These are phyloP conservation scores for Pinctada fucata DNA, from an alignment of 2,888 invertebrate species.

Conservation along the genomic window DNA sequence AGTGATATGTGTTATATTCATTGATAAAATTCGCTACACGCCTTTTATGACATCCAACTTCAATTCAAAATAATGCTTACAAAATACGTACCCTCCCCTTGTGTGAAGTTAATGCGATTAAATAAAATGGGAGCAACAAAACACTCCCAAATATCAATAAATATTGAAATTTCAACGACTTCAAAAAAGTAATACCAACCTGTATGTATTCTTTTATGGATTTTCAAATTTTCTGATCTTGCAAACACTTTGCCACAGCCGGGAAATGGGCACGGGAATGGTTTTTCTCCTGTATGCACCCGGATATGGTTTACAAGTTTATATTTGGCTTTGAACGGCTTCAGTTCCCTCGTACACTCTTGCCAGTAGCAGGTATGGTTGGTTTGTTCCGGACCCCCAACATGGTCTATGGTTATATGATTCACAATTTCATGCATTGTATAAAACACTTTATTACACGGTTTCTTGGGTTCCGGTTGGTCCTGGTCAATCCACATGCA, in stretches of 20 bases:
- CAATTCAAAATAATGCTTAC: too few species aligned
- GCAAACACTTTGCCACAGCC: conserved; percentile 99
- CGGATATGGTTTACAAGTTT: conserved; percentile 99
- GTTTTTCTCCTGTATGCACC: conserved; percentile 99
- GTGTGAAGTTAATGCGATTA: too few species aligned
- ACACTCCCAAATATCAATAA: too few species aligned
- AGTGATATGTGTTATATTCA: too few species aligned
- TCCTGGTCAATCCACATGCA: conserved; percentile 91
- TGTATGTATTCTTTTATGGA: conserved; percentile 99
- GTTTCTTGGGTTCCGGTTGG: conserved; percentile 83
- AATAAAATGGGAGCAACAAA: too few species aligned
- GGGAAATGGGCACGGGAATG: conserved; percentile 97
- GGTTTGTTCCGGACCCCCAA: conserved; percentile 97
- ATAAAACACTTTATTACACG: conserved; percentile 95
- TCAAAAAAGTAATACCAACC: conserved; percentile 83
- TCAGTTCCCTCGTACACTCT: conserved; percentile 93
- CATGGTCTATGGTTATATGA: conserved; percentile 97
- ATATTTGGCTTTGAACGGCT: conserved; percentile 99
- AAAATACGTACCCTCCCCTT: too few species aligned
- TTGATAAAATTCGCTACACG: too few species aligned
- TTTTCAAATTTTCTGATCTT: conserved; percentile 98
- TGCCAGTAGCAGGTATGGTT: conserved; percentile 99
- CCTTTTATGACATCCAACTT: too few species aligned
- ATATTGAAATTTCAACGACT: too few species aligned
- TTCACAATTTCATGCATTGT: conserved; percentile 98